These are phyloP conservation scores for Dryobotodes eremita DNA, from an alignment of 2,888 invertebrate genomes.

Conservation along the genomic window DNA sequence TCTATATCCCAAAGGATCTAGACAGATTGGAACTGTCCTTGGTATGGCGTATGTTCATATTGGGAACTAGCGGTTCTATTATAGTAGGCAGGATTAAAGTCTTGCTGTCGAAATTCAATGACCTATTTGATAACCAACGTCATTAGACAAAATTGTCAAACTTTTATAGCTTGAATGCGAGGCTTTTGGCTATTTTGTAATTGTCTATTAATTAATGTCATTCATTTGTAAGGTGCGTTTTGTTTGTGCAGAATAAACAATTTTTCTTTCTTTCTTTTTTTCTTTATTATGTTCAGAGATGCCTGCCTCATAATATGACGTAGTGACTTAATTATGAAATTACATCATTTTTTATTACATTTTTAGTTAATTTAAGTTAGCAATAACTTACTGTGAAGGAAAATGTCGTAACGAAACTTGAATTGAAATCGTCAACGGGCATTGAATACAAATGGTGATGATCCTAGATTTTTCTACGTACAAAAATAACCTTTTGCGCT, in stretches of 20 bases:
- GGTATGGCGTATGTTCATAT: not conserved
- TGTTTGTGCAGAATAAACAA: too few relatives aligned
- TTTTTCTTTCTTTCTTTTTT: too few relatives aligned
- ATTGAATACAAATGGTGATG: not conserved
- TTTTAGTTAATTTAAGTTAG: not conserved
- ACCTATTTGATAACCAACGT: not conserved
- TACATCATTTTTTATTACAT: not conserved
- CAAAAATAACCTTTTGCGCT: not conserved
- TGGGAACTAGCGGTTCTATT: not conserved
- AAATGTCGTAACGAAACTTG: not conserved
- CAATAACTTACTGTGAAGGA: not conserved
- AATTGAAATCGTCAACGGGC: not conserved
- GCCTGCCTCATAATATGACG: not conserved
- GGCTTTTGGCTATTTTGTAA: too few relatives aligned
- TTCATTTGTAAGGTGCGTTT: too few relatives aligned
- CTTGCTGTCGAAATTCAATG: not conserved
- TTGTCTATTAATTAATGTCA: too few relatives aligned
- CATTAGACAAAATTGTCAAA: too few relatives aligned
- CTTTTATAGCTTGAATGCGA: too few relatives aligned
- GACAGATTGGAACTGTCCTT: conserved; percentile 2
- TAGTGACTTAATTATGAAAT: not conserved
- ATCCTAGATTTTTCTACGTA: not conserved
- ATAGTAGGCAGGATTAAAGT: not conserved
- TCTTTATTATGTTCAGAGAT: too few relatives aligned
- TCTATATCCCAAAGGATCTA: not conserved